phyloP scores from a whole-genome alignment of 1,140 invertebrate species.

The Brevipalpus yothersi region DNA sequence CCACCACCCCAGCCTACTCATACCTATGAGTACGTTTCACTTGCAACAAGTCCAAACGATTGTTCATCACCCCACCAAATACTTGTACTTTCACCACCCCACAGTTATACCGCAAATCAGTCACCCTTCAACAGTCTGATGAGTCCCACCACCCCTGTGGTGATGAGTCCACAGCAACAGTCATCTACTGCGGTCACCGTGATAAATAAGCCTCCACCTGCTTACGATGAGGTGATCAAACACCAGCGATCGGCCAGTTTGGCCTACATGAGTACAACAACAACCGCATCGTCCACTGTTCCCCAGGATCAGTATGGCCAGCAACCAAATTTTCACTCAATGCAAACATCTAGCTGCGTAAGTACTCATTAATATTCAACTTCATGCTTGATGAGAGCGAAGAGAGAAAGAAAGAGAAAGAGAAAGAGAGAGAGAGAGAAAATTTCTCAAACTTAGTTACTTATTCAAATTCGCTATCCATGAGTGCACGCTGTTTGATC shows the following conservation, averaged over 20 bases:
- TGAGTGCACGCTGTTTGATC: background rate
- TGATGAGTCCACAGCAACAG: background rate
- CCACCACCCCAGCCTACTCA: no score
- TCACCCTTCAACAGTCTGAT: background rate
- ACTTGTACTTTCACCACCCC: background rate
- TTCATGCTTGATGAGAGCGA: background rate
- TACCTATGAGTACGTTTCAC: no score
- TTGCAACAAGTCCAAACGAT: no score
- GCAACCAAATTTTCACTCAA: background rate
- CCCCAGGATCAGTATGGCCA: background rate
- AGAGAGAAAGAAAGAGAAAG: background rate
- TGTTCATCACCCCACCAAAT: background rate
- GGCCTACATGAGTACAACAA: background rate
- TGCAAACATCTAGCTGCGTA: background rate
- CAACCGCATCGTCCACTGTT: background rate
- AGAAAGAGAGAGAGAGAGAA: background rate
- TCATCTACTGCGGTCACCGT: background rate
- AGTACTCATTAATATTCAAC: background rate
- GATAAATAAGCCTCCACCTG: background rate
- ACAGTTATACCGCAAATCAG: background rate
- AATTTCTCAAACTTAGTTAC: background rate
- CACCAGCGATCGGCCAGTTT: background rate
- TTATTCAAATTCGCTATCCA: background rate
- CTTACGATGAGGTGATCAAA: background rate
- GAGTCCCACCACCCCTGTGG: background rate